phyloP scores from a whole-genome alignment of 2,113 vertebrate species.

The Chauna torquata region DNA sequence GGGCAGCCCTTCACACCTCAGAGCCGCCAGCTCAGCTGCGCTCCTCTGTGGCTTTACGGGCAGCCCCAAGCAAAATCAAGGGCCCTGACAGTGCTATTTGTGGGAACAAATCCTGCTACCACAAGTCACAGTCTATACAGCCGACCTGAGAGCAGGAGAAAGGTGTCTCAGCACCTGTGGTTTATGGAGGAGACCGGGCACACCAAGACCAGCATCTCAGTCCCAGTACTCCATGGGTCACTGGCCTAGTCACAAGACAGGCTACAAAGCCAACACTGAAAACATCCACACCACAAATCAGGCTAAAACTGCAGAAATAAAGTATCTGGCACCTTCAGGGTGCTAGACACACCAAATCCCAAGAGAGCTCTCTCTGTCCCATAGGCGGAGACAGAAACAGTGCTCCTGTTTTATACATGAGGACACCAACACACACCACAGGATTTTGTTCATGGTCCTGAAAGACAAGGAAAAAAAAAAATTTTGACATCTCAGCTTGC shows the following conservation, averaged over 20 bases:
- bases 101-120: background rate
- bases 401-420: background rate
- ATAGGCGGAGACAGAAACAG: background rate
- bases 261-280: background rate
- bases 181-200: background rate
- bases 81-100: no score
- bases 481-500: background rate
- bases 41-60: background rate
- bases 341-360: background rate
- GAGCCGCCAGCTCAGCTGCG: background rate
- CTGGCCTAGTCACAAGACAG: background rate
- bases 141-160: background rate
- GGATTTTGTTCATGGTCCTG: background rate
- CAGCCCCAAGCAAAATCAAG: background rate
- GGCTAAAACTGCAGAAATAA: background rate
- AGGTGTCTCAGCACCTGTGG: background rate
- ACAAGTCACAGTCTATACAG: background rate
- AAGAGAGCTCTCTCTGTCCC: background rate
- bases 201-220: background rate
- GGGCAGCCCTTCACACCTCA: background rate
- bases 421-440: background rate
- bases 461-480: background rate
- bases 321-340: background rate
- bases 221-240: background rate
- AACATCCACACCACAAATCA: background rate